Evolutionary conservation across 2,888 invertebrate genomes (phyloP), one percentile per base, ranked within the genome.

Genomic region (Chymomyza caudatula): DNA sequence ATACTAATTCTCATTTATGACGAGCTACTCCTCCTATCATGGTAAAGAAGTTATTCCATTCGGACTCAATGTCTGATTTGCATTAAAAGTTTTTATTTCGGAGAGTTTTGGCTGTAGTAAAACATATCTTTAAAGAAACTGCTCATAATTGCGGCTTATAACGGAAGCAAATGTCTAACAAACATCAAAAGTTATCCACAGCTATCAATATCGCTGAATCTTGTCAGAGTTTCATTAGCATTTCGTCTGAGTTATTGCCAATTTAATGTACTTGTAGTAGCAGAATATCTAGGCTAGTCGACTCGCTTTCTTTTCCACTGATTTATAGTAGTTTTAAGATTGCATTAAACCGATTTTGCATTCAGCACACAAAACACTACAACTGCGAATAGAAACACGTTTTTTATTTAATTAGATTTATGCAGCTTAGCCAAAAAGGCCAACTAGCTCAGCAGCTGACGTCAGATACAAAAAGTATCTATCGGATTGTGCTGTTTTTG

Each of bases 341-440:
- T 37, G 29, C 29, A 37, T 37, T 37, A 37, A 13, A 8, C 2
- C 11, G 11, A 37, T 37, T 37, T 37, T 37, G 29, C 29, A 37
- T 37, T 37, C 29, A 37, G 29, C 29, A 37, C 11, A 37, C 29
- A 37, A 37, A 37, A 11, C 52, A 52, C 5, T 25, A 22, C 5
- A n/a, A 23, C 3, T 3, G 20, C 20, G 51, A 76, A 60, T 37
- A 59, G 65, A 72, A 77, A 72, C 72, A 77, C 64, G 69, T 76
- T 83, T 71, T n/a, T 65, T 71, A 76, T 74, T 70, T 78, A 80
- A 80, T 80, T 80, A 78, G 84, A 80, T 80, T 74, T 80, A 51
- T 62, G 71, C n/a, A 8, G 47, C 47, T 47, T 47, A 51, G 22
- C 51, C 51, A 22, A 68, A 76, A 70, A 73, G 61, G 64, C 63